These are phyloP conservation scores for Rhagoletis pomonella DNA, from an alignment of 1,140 invertebrate genomes.

Conservation along the genomic window DNA sequence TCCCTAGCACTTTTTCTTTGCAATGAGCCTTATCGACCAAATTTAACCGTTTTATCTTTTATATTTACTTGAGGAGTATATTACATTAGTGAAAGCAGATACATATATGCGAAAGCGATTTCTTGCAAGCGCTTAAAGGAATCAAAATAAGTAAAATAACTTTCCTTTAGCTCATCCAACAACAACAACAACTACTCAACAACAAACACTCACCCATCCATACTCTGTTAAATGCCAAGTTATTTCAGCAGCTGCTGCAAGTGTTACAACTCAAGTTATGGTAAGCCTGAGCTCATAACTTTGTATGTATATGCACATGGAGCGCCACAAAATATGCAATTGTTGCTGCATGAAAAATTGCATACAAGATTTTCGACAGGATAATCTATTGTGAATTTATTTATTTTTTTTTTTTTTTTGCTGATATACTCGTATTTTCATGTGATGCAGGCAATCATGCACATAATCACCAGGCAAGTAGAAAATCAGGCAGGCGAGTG, in stretches of 20 bases:
- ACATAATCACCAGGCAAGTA: constrained; percentile 5
- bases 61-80: no score
- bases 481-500: not conserved
- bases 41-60: no score
- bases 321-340: not conserved
- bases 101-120: no score
- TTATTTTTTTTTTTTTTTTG: not conserved
- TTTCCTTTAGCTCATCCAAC: no score
- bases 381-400: not conserved
- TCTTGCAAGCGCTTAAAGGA: no score
- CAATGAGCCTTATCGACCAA: no score
- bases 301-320: not conserved
- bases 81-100: no score
- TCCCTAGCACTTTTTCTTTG: no score
- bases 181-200: no score
- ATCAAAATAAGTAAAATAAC: no score
- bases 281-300: not conserved
- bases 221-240: not conserved
- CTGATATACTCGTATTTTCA: no score
- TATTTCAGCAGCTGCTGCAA: not conserved
- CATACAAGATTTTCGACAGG: constrained; percentile 14
- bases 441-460: constrained; percentile 32
- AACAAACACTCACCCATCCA: no score
- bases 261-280: not conserved
- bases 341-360: not conserved